Base-by-base conservation (phyloP, 1,140 invertebrate species). In the Leptinotarsa defecta region DNA sequence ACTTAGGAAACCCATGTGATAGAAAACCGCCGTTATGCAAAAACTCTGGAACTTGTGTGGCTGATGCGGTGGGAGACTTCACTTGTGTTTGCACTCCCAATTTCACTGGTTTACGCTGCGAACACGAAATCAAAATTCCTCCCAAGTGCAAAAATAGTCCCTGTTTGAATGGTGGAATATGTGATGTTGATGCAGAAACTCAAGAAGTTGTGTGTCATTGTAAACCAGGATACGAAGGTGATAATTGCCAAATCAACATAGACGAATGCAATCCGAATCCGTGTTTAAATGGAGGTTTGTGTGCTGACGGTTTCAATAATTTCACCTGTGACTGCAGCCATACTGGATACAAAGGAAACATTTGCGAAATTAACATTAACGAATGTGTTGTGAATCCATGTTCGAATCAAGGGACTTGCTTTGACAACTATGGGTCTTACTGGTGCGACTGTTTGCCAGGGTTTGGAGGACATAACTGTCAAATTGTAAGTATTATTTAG, bases 361-460 rank as follows among this genome's bases (percentile, higher is more conserved):
- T 92, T 63, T 98, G 96, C 86, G 94, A 96, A 83, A 86, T 89
- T 2, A 94, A 97, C 84, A 92, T 96, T 73, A 92, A 97, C 86
- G 96, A 98, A 85, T 97, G 96, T 86, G 71, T 86, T 8, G 83
- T 87, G 43, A 90, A 89, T 79, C 91, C 94, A 0, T 97, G 95
- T 86, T 86, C 91, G 13, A 94, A 95, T 87, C 89, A 90, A 1
- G 93, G 95, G 22, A 86, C 89, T 11, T 95, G 94, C 85, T 94
- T 91, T 83, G 92, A 94, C 84, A 93, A 90, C 72, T 94, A 94
- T 82, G 94, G 93, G 13, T 88, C 90, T 52, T 95, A 93, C 85
- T 90, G 92, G 77, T 98, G 96, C 83, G 90, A 92, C 68, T 98
- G 97, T 86, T 88, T 90, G 57, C 86, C 89, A 17, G 95, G 95